Percentiles rank a stretch among this genome's conserved stretches.
These are phyloP conservation scores for Clarias gariepinus DNA, from an alignment of 2,113 vertebrate genomes.

Conservation along the genomic window DNA sequence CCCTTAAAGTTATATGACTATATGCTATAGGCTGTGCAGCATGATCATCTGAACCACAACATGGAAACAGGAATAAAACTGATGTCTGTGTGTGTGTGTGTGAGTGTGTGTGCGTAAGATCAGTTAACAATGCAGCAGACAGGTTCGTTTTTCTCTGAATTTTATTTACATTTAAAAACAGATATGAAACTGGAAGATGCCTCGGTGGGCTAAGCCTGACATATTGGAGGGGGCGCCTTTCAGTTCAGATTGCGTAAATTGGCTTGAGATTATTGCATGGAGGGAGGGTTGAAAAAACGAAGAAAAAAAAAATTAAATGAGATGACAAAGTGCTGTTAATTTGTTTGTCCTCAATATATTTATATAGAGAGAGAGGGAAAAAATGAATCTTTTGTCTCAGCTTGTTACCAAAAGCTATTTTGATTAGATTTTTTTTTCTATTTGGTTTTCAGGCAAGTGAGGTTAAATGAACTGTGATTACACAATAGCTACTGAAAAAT, in stretches of 20 bases:
- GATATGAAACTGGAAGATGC: neutral
- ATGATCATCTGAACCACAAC: neutral
- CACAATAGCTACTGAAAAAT: neutral
- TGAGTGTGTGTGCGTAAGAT: neutral
- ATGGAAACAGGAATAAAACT: neutral
- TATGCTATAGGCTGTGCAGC: no score
- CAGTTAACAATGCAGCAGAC: neutral
- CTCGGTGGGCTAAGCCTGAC: neutral
- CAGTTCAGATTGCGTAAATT: neutral
- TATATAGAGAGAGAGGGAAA: neutral
- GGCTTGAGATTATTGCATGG: neutral
- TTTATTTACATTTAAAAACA: constrained; percentile 49
- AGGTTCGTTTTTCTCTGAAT: constrained; percentile 10
- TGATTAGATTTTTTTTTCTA: neutral
- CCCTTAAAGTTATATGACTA: no score
- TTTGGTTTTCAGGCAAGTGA: neutral
- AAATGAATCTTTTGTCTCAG: neutral
- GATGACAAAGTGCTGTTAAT: neutral
- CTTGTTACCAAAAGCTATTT: neutral
- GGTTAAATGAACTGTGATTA: neutral
- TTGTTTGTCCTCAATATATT: neutral
- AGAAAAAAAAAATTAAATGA: neutral
- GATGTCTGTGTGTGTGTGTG: no score
- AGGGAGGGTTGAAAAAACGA: no score
- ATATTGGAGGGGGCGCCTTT: neutral